Base-by-base conservation (phyloP, 2,797 vertebrate genomes). In the Oreochromis grahami region DNA sequence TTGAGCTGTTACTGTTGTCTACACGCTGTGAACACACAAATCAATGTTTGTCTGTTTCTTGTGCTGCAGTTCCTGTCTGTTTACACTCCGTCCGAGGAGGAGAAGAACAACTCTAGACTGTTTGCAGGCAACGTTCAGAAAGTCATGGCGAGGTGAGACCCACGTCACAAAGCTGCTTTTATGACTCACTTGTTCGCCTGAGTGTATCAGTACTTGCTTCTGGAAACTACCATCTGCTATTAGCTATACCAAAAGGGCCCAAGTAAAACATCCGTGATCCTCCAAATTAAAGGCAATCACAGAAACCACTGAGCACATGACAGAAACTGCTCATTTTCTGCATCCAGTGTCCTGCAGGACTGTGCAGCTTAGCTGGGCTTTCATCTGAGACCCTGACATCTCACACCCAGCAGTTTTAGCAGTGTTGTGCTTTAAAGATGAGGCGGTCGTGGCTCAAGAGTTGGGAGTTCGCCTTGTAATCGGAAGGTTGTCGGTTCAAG, bases 111-210 rank as follows among this genome's bases (percentile, higher is more conserved):
- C 92, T 97, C 98, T n/a, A 93, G 88, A 53, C 91, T 98, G 34
- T 98, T 97, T 17, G 97, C 98, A 9, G 97, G 97, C 93, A 98
- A 97, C 1, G 96, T 98, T 4, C 98, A 98, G 95, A 97, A 94
- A 78, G 94, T 97, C 78, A 98, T 98, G 97, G 97, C 98, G 77
- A 93, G 95, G 98, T 98, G 86, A 96, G 97, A 15, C 15, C 19
- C 34, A 8, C 4, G 12, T 36, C 17, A 14, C 53, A 5, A 8
- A 15, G 14, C 21, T 14, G 6, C 13, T 58, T 36, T 70, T 17
- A 70, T 43, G 14, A 6, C 38, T 45, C 13, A 43, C 38, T 58
- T 8, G 5, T 58, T 58, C 5, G 1, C 15, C 56, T 11, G 56
- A 58, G 29, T 32, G 15, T 19, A 34, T 58, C 29, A 19, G 56